Evolutionary conservation across 1,140 invertebrate genomes (phyloP), one percentile per base, ranked within the genome.

Genomic region (Zaprionus africanus): DNA sequence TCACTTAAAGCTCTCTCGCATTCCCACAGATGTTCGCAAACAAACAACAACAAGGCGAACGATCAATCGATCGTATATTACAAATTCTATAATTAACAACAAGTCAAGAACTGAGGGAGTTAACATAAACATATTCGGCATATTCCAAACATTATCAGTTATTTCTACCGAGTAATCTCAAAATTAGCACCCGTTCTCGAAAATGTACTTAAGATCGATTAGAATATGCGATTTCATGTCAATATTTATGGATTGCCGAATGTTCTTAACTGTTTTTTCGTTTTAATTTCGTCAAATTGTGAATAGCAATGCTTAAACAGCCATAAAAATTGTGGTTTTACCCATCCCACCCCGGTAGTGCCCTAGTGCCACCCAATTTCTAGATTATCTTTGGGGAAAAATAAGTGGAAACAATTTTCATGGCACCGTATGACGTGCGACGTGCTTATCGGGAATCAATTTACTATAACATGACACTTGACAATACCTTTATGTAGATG

Each of bases 141-240:
- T 22, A 49, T 19, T n/a, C 19, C 46, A 5, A 49, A 19, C 46
- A 49, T 49, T 49, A 51, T 51, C 46, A 12, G 46, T 4, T 9
- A 15, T 17, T 51, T 11, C 4, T 17, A 17, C n/a, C 41, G 2
- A 7, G n/a, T 51, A 51, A 51, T 51, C 46, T 51, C 9, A 17
- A 24, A 51, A 51, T 51, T 51, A 51, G 19, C 46, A 51, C 46
- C 46, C 19, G 46, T 1, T 4, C 46, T 22, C 46, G 7, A 51
- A 51, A 24, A 51, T 4, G 19, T 5, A 51, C 46, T 51, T 19
- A 51, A 51, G 11, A 34, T 51, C 46, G 46, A 51, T 51, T 51
- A 51, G 19, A 51, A 51, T 51, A 22, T 51, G 46, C 46, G 46
- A 51, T 51, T 24, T 51, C 46, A 22, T 49, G 46, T 49, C 46